Percentiles rank a stretch among this genome's conserved stretches.
Evolutionary conservation across 2,113 vertebrate genomes (phyloP).

Genomic region (Thalassoma bifasciatum): DNA sequence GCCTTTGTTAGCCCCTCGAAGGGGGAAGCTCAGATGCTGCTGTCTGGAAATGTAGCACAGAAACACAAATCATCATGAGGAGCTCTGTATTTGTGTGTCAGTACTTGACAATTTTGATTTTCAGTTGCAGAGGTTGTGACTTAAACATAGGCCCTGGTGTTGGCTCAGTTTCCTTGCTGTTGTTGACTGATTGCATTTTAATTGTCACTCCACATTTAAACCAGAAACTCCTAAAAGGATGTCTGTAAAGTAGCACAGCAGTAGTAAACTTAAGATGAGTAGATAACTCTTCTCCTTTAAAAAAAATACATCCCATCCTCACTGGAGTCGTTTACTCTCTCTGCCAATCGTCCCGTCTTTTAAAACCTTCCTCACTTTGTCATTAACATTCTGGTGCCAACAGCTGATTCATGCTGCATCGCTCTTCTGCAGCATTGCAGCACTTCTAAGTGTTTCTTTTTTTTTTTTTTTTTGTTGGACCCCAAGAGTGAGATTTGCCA

Average conservation of each 20-base stretch:
- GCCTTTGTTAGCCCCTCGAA: too few relatives aligned
- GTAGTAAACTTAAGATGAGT: neutral
- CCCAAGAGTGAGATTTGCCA: conserved; percentile 53
- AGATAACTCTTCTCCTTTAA: too few relatives aligned
- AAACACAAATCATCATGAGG: too few relatives aligned
- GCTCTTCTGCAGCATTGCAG: conserved; percentile 71
- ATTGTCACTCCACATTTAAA: neutral
- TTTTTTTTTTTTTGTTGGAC: neutral
- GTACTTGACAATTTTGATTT: too few relatives aligned
- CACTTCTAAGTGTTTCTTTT: conserved; percentile 37
- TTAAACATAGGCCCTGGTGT: neutral
- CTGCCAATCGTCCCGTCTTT: too few relatives aligned
- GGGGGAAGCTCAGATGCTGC: too few relatives aligned
- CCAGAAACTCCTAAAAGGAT: neutral
- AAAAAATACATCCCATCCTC: neutral
- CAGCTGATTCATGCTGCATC: conserved; percentile 83
- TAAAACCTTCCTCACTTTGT: conserved; percentile 44
- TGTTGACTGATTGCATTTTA: neutral
- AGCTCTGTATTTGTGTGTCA: too few relatives aligned
- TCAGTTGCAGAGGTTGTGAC: neutral
- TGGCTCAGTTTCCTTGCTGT: neutral
- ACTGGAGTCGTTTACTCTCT: neutral
- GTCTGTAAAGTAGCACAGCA: neutral
- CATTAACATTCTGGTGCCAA: conserved; percentile 55
- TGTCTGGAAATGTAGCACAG: too few relatives aligned